A percentile compares a stretch with the other conserved stretches of the same genome.
Conservation (phyloP, 2,113 vertebrate species). For the Falco punctatus region DNA sequence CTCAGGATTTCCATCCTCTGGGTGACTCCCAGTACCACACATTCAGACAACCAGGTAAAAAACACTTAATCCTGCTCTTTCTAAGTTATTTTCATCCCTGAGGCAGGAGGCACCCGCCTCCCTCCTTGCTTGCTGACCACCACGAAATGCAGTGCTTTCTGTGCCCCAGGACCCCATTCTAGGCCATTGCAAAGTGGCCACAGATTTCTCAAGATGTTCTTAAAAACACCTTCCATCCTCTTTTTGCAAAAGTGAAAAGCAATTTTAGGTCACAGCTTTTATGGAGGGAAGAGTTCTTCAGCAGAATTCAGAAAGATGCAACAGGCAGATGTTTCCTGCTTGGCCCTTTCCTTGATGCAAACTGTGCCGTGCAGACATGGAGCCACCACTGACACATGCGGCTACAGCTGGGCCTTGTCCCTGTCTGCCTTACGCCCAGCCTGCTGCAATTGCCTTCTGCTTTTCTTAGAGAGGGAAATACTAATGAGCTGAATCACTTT, state of each 20-base stretch:
- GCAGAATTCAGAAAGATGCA: neutral
- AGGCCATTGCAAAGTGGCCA: neutral
- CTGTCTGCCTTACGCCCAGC: neutral
- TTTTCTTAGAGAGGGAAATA: neutral
- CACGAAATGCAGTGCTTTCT: neutral
- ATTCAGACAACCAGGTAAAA: neutral
- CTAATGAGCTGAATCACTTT: neutral
- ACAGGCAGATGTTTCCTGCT: neutral
- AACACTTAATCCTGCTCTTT: neutral
- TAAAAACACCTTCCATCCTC: neutral
- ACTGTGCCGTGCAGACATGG: neutral
- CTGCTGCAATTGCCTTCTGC: neutral
- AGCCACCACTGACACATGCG: neutral
- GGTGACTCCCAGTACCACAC: fast-evolving
- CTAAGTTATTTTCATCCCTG: neutral
- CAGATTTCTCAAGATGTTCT: neutral
- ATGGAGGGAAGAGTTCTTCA: neutral
- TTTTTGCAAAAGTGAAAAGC: neutral
- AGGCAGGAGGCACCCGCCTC: neutral
- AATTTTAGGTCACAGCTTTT: neutral
- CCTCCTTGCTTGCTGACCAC: neutral
- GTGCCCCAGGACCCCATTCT: neutral
- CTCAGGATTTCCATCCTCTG: neutral
- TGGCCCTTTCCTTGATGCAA: neutral
- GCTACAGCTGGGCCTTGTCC: neutral